Base-by-base conservation (phyloP, 1,140 invertebrate species). In the Drosophila lini region DNA sequence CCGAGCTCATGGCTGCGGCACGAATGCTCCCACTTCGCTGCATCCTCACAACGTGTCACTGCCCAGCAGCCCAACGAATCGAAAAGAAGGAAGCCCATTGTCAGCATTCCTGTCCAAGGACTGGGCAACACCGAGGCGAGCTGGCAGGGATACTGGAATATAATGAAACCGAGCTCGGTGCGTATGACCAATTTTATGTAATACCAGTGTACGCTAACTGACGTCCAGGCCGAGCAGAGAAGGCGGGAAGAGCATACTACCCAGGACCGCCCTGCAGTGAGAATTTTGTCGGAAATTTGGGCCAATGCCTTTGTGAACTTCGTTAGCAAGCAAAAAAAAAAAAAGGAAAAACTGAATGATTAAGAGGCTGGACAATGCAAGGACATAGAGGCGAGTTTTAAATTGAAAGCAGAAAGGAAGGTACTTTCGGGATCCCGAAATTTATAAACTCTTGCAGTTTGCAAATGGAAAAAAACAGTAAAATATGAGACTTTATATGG, bases 171-270 rank as follows among this genome's bases (percentile, higher is more conserved):
- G 13, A 55, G 47, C 50, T 63, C 74, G 38, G 80, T 81, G 80
- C 80, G 79, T 81, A 81, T 81, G 69, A 81, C 68, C 74, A 81
- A 81, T 81, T 81, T 74, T 81, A 74, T 81, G 81, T 74, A 81
- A 81, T 74, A 74, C 75, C 77, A 77, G 74, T 40, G 73, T 19
- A 25, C 28, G 57, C 57, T 52, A 67, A 57, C 74, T 78, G 71
- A 71, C 53, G 53, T 57, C 56, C 69, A 74, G 36, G 45, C 34
- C 34, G 9, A 59, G 31, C 22, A 32, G 52, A 65, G 45, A 19
- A 34, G 48, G 3, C 50, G 5, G 13, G 50, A 36, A 36, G 13
- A 10, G 50, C 19, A 22, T 9, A 16, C 28, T 7, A 16, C 15
- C 25, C 25, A 10, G 15, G 25, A 52, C 16, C 16, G 16, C 32